Base-by-base conservation (phyloP, 2,888 invertebrate genomes). In the Erebia palarica region DNA sequence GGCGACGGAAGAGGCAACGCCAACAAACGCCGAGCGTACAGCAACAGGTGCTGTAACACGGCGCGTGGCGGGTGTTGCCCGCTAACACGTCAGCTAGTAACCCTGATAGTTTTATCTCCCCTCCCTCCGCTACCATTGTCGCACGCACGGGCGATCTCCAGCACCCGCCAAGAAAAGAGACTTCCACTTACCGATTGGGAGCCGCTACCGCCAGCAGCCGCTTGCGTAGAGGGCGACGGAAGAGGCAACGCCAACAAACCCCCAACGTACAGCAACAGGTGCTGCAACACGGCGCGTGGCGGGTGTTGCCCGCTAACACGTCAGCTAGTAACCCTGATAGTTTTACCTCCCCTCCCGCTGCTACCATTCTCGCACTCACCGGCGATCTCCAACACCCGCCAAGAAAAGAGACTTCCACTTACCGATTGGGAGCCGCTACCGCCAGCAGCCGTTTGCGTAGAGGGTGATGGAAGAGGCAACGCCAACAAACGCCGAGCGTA, bases 241-340 rank as follows among this genome's bases (percentile, higher is more conserved):
- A 93, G 84, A 60, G 95, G 94, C 77, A 94, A 91, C 76, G 94
- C 90, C 36, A 95, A 92, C 80, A 95, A 90, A 79, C 93, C n/a
- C n/a, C n/a, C n/a, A n/a, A n/a, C n/a, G n/a, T n/a, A n/a, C n/a
- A n/a, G n/a, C n/a, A n/a, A n/a, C n/a, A n/a, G n/a, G n/a, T n/a
- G n/a, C n/a, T n/a, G n/a, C n/a, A n/a, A 94, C 75, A 97, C 92
- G 69, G 96, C 94, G 80, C 96, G 96, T 86, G 68, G 91, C 95
- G 84, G 10, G 93, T 75, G 84, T 77, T 95, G 91, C 82, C 95
- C n/a, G n/a, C 86, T 81, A 87, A 83, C 84, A 83, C 95, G 94
- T 87, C 96, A 2, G 96, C 96, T 88, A 97, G 96, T 76, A 97
- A 91, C 71, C 97, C 97, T 66, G 88, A 82, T 80, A 86, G 82